A percentile compares a stretch with the other conserved stretches of the same genome.
Conservation (phyloP, 2,888 invertebrate species). For the Steinernema scapterisci region DNA sequence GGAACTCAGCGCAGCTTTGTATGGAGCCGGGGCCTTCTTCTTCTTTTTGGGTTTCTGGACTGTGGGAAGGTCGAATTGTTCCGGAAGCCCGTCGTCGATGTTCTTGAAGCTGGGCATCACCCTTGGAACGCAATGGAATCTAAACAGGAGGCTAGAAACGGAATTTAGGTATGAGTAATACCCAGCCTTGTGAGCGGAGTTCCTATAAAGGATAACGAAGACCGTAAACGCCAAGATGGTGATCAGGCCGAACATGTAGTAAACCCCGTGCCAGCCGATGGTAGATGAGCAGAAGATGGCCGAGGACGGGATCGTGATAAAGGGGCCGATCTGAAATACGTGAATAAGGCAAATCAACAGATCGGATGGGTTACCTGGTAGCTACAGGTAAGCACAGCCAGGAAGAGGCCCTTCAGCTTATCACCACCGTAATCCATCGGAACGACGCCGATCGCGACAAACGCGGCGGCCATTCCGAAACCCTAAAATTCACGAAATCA, state of each 20-base stretch:
- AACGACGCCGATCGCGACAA: background rate
- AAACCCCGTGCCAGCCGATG: background rate
- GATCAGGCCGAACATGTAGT: background rate
- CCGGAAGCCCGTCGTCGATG: background rate
- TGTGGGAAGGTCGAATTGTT: background rate
- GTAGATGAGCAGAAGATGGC: conserved; percentile 1
- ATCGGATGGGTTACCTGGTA: background rate
- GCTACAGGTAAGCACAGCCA: background rate
- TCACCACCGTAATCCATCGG: background rate
- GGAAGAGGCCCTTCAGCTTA: background rate
- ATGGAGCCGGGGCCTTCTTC: background rate
- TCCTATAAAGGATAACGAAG: background rate
- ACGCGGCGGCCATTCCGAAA: background rate
- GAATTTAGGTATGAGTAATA: background rate
- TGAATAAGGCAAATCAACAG: background rate
- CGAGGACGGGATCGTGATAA: background rate
- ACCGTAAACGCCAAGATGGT: background rate
- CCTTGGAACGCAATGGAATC: background rate
- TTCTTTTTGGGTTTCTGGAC: background rate
- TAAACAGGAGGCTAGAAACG: background rate
- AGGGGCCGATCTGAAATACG: background rate
- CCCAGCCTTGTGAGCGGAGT: background rate
- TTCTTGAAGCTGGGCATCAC: background rate
- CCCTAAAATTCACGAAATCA: background rate
- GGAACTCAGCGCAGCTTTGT: background rate